Percentiles rank a stretch among this genome's conserved stretches.
Evolutionary conservation across 2,888 invertebrate genomes (phyloP).

Genomic region (Homarus gammarus): DNA sequence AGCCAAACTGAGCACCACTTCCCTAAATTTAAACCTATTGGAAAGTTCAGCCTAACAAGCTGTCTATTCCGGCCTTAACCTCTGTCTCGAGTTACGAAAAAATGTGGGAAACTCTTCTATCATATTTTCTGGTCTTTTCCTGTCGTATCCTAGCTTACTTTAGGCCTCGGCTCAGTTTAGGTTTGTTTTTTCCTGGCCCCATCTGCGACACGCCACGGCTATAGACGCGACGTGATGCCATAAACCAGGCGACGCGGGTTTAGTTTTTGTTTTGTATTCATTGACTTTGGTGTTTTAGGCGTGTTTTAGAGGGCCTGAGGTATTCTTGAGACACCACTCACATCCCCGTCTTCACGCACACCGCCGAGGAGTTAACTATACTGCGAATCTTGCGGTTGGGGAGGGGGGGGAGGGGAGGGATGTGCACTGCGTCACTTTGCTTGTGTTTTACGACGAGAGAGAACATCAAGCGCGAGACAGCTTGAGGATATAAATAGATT

Average conservation of each 20-base stretch:
- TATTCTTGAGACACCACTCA: too few species aligned
- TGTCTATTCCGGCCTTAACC: neutral
- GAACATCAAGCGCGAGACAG: too few species aligned
- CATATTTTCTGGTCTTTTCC: neutral
- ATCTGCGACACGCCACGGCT: neutral
- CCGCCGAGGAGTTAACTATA: too few species aligned
- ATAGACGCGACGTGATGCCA: neutral
- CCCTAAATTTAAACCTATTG: slow-evolving; percentile 29
- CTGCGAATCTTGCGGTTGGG: too few species aligned
- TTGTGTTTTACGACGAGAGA: too few species aligned
- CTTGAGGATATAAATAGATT: too few species aligned
- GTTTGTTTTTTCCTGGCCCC: neutral
- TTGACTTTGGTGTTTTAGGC: neutral
- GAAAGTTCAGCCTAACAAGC: slow-evolving; percentile 7
- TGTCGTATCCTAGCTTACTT: neutral
- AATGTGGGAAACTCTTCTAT: neutral
- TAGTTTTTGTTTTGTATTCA: neutral
- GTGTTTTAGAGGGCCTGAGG: too few species aligned
- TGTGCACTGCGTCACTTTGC: too few species aligned
- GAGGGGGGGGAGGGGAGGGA: too few species aligned
- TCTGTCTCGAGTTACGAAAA: slow-evolving; percentile 18
- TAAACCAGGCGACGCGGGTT: neutral
- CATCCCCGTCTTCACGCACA: too few species aligned
- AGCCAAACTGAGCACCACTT: slow-evolving; percentile 7
- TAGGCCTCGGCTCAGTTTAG: too few species aligned